Evolutionary conservation across 2,113 vertebrate species (phyloP).

Genomic region (Nanger granti): DNA sequence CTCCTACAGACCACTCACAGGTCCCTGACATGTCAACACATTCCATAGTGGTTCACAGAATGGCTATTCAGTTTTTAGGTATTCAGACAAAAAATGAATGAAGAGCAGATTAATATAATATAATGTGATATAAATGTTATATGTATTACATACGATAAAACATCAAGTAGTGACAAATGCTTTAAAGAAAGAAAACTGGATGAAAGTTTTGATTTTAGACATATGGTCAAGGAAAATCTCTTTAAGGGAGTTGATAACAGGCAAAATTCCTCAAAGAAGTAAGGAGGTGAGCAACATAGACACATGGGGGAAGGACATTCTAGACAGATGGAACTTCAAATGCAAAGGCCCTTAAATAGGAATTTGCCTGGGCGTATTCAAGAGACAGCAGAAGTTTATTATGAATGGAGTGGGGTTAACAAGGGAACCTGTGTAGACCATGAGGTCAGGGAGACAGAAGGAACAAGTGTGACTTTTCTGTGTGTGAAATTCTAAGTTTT

Average conservation of each 20-base stretch:
- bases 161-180: not conserved
- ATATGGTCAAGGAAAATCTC: not conserved
- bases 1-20: not conserved
- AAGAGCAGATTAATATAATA: not conserved
- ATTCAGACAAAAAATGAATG: not conserved
- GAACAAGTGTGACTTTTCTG: not conserved
- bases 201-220: not conserved
- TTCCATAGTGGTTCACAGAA: not conserved
- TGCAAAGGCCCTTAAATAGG: not conserved
- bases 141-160: not conserved
- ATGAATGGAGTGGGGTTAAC: not conserved
- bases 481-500: not conserved
- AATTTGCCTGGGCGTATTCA: not conserved
- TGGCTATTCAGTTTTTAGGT: not conserved
- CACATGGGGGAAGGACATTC: not conserved
- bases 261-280: not conserved
- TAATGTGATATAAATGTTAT: not conserved
- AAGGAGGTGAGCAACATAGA: not conserved
- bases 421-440: fast-evolving
- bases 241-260: not conserved
- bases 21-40: not conserved
- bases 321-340: not conserved
- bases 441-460: not conserved
- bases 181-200: not conserved
- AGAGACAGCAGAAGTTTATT: not conserved